Evolutionary conservation across 2,888 invertebrate species (phyloP), one percentile per base, ranked within the genome.

Genomic region (Oxytorus armatus): DNA sequence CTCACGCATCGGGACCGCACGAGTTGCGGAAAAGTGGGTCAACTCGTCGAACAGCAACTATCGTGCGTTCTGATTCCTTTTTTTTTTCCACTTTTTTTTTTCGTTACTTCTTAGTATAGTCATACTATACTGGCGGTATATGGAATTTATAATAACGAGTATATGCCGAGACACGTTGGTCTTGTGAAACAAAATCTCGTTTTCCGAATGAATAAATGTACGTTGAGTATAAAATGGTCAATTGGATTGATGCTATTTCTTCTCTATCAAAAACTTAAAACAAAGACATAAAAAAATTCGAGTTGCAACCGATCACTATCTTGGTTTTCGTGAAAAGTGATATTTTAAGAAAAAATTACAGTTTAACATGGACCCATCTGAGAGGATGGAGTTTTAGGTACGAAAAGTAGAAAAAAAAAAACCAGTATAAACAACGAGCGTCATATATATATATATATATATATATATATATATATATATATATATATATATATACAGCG

Each of bases 21-120:
- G 68, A 72, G 69, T 63, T 69, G 68, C 23, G 63, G 73, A 63
- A 80, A 80, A 77, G 80, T 80, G 77, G 80, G 80, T 80, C 80
- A 80, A 57, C 61, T 53, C 76, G 44, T 16, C 66, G 55, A 72
- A 68, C 66, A 59, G 36, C 68, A 25, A 36, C 39, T 33, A 73
- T 77, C 70, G 53, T 25, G 51, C 51, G 57, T 70, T 76, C 66
- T 39, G 53, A 68, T 77, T 55, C 55, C 2, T 33, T 53, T 72
- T 59, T n/a, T 59, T 47, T 59, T 53, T 65, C 25, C 75, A n/a
- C 47, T 55, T 47, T 53, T 39, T 49, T 21, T 29, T 44, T 63
- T 51, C 25, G 42, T 76, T 44, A 59, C 42, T 72, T 59, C 53
- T 61, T 29, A 11, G 65, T 70, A 57, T 36, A 57, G 69, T 66